Base-by-base conservation (phyloP, 1,140 invertebrate genomes). In the Listronotus bonariensis region DNA sequence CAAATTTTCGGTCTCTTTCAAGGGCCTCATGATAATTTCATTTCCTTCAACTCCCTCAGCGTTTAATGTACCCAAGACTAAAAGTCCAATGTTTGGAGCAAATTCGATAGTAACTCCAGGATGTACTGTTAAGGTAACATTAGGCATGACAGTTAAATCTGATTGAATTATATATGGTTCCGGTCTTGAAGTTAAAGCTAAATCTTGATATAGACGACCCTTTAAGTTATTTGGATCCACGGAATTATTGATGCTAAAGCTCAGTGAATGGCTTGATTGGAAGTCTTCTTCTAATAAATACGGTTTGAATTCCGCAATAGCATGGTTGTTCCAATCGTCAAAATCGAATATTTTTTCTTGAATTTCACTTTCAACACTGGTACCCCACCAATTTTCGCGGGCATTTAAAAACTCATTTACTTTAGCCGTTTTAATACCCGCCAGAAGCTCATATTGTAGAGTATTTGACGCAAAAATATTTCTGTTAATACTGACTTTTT, bases 261-360 rank as follows among this genome's bases (percentile, higher is more conserved):
- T 83, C 0, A 87, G 82, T 0, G 92, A 93, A n/a, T 92, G 81
- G 61, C 89, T 90, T 0, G 88, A 85, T 65, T 90, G 87, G 70
- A 93, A 87, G 48, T 84, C 82, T 71, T 93, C 86, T 75, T 88
- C 88, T 40, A 88, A 83, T 40, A 98, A 83, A 78, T 89, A 99
- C 0, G 96, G 97, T 60, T 87, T 84, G 78, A 91, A 99, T 15
- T 89, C 84, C 0, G 95, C 96, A 38, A 96, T 87, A 0, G 96
- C 95, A 78, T 96, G 96, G 80, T 95, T 95, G 77, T 99, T 99
- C 97, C 97, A 99, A 76, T 99, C 97, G 78, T 99, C 96, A 82
- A 99, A 98, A 82, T 99, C 98, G 79, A 99, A 99, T 70, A 99
- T 97, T 75, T 89, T 86, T 48, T 88, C 83, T 66, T 87, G 83